These are phyloP conservation scores for Lucinisca nassula DNA, from an alignment of 2,888 invertebrate species.

Conservation along the genomic window DNA sequence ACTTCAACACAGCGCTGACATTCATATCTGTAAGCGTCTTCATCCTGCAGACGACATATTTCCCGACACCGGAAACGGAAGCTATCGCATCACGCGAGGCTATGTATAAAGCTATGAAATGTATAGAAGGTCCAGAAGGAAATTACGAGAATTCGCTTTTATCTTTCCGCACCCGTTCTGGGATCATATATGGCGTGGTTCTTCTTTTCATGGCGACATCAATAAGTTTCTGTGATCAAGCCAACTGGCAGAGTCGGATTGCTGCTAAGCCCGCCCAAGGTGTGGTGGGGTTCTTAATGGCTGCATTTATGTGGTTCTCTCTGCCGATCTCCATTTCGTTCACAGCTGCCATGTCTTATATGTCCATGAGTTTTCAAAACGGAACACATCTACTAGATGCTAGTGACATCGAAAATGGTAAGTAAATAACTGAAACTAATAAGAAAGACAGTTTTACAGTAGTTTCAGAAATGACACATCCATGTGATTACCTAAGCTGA, in stretches of 20 bases:
- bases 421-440: too few species aligned
- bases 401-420: slow-evolving; percentile 69
- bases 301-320: slow-evolving; percentile 84
- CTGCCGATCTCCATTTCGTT: slow-evolving; percentile 82
- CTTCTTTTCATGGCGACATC: slow-evolving; percentile 73
- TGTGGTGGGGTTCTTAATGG: slow-evolving; percentile 83
- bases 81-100: slow-evolving; percentile 66
- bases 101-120: slow-evolving; percentile 73
- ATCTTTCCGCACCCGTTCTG: slow-evolving; percentile 78
- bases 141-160: slow-evolving; percentile 77
- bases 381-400: slow-evolving; percentile 63
- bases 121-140: slow-evolving; percentile 75
- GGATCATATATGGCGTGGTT: slow-evolving; percentile 77
- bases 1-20: slow-evolving; percentile 83
- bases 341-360: slow-evolving; percentile 76
- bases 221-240: slow-evolving; percentile 80
- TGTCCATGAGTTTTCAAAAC: slow-evolving; percentile 71
- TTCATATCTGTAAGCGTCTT: slow-evolving; percentile 79
- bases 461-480: too few species aligned
- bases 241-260: slow-evolving; percentile 86
- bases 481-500: too few species aligned
- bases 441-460: too few species aligned
- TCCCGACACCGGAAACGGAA: slow-evolving; percentile 48
- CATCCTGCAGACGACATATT: slow-evolving; percentile 72
- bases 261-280: slow-evolving; percentile 85